Conservation (phyloP, 2,888 invertebrate species). For the Hirtodrosophila histrioides region DNA sequence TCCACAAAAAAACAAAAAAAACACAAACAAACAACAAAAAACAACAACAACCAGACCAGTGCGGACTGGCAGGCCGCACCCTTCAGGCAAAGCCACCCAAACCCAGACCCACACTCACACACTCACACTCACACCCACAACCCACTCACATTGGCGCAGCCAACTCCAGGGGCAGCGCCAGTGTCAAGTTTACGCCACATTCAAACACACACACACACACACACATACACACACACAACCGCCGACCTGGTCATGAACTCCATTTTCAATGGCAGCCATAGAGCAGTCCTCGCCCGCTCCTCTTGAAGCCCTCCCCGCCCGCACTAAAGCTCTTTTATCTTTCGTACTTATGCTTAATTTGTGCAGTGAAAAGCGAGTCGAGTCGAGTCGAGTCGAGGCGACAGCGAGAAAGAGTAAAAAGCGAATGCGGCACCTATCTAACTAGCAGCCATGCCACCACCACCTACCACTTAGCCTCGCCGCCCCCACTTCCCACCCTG, state of each 20-base stretch:
- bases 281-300: conserved; percentile 11
- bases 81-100: conserved; percentile 50
- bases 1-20: conserved; percentile 54
- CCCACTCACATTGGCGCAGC: conserved; percentile 6
- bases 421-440: conserved; percentile 54
- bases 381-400: conserved; percentile 10
- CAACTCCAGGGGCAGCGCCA: conserved; percentile 54
- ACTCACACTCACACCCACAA: conserved; percentile 11
- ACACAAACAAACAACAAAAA: conserved; percentile 26
- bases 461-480: conserved; percentile 27
- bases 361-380: conserved; percentile 57
- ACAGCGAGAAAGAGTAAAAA: conserved; percentile 25
- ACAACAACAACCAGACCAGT: conserved; percentile 37
- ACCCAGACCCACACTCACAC: conserved; percentile 9
- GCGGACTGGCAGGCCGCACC: conserved; percentile 57
- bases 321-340: conserved; percentile 73
- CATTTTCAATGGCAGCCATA: conserved; percentile 76
- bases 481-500: conserved; percentile 1
- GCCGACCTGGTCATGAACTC: conserved; percentile 76
- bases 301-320: background rate
- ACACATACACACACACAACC: conserved; percentile 13
- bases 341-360: conserved; percentile 58
- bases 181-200: conserved; percentile 79
- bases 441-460: conserved; percentile 27
- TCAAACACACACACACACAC: conserved; percentile 18